A percentile compares a stretch with the other conserved stretches of the same genome.
Evolutionary conservation across 2,113 vertebrate species (phyloP).

Genomic region (Tragelaphus buxtoni): DNA sequence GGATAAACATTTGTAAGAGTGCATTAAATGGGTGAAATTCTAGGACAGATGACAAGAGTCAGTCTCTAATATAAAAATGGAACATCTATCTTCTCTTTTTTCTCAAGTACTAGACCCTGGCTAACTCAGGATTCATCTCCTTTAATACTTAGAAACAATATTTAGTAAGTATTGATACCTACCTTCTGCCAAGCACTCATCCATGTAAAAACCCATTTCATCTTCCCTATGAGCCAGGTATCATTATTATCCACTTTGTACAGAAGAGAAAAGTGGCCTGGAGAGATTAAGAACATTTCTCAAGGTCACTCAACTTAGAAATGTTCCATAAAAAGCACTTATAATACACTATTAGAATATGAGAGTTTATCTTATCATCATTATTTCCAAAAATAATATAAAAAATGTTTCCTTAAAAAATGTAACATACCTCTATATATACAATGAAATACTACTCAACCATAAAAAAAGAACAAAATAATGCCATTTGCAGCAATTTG

Average conservation of each 20-base stretch:
- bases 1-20: not conserved
- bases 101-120: not conserved
- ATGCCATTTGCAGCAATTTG: not conserved
- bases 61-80: not conserved
- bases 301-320: not conserved
- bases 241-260: not conserved
- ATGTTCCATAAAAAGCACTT: not conserved
- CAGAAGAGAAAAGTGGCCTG: not conserved
- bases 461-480: not conserved
- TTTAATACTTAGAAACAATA: not conserved
- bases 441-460: not conserved
- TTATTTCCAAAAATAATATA: not conserved
- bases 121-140: not conserved
- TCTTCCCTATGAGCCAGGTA: not conserved
- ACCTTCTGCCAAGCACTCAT: not conserved
- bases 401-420: not conserved
- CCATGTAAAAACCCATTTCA: not conserved
- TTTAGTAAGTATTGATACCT: not conserved
- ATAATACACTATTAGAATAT: not conserved
- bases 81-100: not conserved
- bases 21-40: not conserved
- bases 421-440: not conserved
- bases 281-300: not conserved
- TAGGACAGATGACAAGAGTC: not conserved
- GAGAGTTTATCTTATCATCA: not conserved